Evolutionary conservation across 2,797 vertebrate species (phyloP).

Genomic region (Silurus aristotelis): DNA sequence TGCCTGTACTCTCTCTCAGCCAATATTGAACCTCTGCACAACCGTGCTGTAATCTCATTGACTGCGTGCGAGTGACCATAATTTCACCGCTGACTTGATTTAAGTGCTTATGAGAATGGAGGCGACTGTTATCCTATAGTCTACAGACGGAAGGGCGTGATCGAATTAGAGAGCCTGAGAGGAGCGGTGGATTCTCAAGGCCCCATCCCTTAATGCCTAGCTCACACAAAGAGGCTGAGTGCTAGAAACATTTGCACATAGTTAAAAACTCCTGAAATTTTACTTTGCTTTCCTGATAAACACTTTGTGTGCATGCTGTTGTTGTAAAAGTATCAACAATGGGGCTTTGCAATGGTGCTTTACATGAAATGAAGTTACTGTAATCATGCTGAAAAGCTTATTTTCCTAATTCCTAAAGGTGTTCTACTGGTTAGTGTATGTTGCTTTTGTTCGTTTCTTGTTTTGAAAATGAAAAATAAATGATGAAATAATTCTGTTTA

Average conservation of each 20-base stretch:
- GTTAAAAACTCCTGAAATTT: not conserved
- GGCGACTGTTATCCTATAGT: conserved; percentile 68
- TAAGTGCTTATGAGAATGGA: conserved; percentile 73
- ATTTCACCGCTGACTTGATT: conserved; percentile 76
- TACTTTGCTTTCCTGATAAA: too few species aligned
- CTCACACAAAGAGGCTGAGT: conserved; percentile 28
- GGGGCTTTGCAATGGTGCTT: not conserved
- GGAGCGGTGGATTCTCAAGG: conserved; percentile 42
- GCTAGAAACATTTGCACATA: conserved; percentile 8
- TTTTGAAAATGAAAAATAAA: too few species aligned
- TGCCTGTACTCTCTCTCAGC: conserved; percentile 53
- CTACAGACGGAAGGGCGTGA: conserved; percentile 62
- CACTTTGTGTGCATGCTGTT: not conserved
- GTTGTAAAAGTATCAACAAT: not conserved
- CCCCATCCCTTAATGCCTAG: conserved; percentile 41
- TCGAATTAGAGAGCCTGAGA: conserved; percentile 56
- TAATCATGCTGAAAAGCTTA: not conserved
- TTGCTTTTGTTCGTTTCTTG: too few species aligned
- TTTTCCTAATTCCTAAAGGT: not conserved
- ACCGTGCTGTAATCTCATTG: conserved; percentile 73
- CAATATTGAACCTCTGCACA: conserved; percentile 67
- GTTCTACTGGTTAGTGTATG: not conserved
- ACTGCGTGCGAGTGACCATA: conserved; percentile 70
- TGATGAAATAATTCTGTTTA: too few species aligned
- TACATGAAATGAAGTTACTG: not conserved